Percentiles rank a stretch among this genome's conserved stretches.
Conservation (phyloP, 2,888 invertebrate genomes). For the Meta bourneti region DNA sequence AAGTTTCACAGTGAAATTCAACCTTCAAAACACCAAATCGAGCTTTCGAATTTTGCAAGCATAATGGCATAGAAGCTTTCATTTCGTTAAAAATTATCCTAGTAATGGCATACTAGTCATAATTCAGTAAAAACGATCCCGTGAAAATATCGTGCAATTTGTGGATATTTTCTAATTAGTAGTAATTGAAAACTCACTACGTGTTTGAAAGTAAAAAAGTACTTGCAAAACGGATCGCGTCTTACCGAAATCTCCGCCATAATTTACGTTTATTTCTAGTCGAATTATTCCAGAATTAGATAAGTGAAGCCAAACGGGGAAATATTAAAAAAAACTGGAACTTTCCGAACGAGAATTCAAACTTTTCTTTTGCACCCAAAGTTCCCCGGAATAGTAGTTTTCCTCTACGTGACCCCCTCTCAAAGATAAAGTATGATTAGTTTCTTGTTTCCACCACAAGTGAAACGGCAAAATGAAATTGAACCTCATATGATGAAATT, state of each 20-base stretch:
- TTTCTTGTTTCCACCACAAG: constrained; percentile 36
- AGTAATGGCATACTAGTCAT: too few species aligned
- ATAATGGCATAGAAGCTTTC: too few species aligned
- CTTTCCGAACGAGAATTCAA: not conserved
- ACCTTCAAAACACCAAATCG: too few species aligned
- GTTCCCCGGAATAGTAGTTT: not conserved
- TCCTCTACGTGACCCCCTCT: constrained; percentile 36
- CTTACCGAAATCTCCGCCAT: not conserved
- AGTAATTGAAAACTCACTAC: not conserved
- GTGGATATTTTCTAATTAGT: not conserved
- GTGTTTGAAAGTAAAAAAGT: not conserved
- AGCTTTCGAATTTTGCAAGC: too few species aligned
- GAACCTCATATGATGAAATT: constrained; percentile 49
- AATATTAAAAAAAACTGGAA: not conserved
- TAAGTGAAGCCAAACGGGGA: not conserved
- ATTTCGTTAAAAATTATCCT: too few species aligned
- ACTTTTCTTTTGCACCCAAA: not conserved
- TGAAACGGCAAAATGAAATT: constrained; percentile 51
- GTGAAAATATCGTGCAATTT: not conserved
- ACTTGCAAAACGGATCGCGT: not conserved
- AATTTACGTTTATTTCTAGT: not conserved
- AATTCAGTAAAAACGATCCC: not conserved
- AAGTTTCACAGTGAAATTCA: too few species aligned
- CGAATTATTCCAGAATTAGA: not conserved
- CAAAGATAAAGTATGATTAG: constrained; percentile 48